Evolutionary conservation across 2,797 vertebrate species (phyloP), one percentile per base, ranked within the genome.

Genomic region (Alcedo atthis): DNA sequence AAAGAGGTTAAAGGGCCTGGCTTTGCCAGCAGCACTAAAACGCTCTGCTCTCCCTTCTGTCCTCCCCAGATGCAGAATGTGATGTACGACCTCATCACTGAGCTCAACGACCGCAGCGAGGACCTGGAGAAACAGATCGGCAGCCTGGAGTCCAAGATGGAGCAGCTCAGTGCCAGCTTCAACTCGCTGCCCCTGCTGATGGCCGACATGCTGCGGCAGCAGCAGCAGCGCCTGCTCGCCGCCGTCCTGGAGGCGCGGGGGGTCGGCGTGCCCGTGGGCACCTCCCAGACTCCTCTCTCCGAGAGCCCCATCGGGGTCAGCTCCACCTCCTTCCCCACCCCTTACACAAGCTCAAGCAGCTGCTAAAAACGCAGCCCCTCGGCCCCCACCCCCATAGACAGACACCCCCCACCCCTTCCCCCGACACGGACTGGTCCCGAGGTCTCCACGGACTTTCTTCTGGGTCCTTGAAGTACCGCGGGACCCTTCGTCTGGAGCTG

Each of bases 271-370:
- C 96, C 96, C 0, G 93, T 83, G 88, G 97, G 95, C 49, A 96
- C 96, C 87, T 92, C 97, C 12, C 98, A 96, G 43, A 97, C 97
- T 3, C 97, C 97, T 4, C 83, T 97, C 20, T 96, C 97, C 2
- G 98, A 98, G 92, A 98, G 97, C 95, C 98, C 97, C 3, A 96
- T 98, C 1, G 98, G 98, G 58, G 95, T 98, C 94, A 98, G 98
- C 89, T 98, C 98, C 91, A 96, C 98, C 58, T 98, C 98, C 89
- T 98, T 98, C 89, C 98, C 98, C 9, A 98, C 98, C 75, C 98
- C 98, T 0, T 98, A 98, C 96, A 98, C 98, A 2, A 98, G 98
- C 88, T 98, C 98, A 8, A 98, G 98, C 96, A 98, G 98, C 96
- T 98, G 98, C 96, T 98, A 96, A 97, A 90, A 90, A 81, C 1